Evolutionary conservation across 2,888 invertebrate species (phyloP), one percentile per base, ranked within the genome.

Genomic region (Amorpha juglandis): DNA sequence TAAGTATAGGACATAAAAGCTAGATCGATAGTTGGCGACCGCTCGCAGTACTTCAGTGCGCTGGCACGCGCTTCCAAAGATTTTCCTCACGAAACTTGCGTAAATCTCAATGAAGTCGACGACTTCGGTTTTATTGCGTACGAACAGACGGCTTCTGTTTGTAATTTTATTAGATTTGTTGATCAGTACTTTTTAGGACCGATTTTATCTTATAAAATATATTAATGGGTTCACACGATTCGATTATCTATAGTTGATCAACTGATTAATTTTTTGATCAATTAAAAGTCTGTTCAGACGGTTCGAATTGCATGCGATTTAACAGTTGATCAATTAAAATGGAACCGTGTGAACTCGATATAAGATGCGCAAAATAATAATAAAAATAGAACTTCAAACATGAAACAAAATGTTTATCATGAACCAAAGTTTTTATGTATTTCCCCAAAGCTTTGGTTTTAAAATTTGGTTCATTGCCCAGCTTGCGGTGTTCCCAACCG

Each of bases 61-160:
- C 21, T 14, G 21, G 21, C 52, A 52, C 45, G 1, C 14, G 48
- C 16, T 4, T 48, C 48, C 12, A n/a, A 27, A 27, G n/a, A 53
- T 8, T n/a, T 27, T 27, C 33, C 33, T 14, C 53, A 53, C 33
- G 53, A 33, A 53, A 0, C n/a, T 7, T 8, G 35, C 53, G 33
- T 33, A 35, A 35, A 53, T 53, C 35, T 53, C 14, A 53, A 33
- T 53, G 35, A 53, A 53, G 38, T 21, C 21, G 19, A 19, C 62
- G 42, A 19, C 62, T 12, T 42, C 62, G 19, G 4, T 38, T 38
- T 38, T 38, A 58, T n/a, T 33, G 21, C 11, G 19, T 35, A 6
- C 6, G 16, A 53, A 53, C 51, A 51, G 16, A 27, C 6, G 8
- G 19, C 27, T 52, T n/a, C 6, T 9, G 52, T 11, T 38, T 8